Base-by-base conservation (phyloP, 2,797 vertebrate species). In the Hypotaenidia philippensis region DNA sequence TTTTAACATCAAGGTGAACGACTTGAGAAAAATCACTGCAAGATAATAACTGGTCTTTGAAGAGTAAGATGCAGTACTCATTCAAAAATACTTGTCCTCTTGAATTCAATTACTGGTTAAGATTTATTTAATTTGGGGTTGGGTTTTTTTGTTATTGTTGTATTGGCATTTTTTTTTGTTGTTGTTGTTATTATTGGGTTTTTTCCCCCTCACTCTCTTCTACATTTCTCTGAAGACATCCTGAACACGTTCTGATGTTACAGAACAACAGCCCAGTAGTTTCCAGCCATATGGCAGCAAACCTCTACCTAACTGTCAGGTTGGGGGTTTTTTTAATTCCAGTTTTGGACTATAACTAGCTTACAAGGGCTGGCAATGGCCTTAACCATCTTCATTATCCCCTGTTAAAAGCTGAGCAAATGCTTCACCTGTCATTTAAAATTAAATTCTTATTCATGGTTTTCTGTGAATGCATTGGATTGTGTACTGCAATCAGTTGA, bases 1-100 rank as follows among this genome's bases (percentile, higher is more conserved):
- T 41, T 41, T 93, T 87, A 83, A 84, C 47, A 80, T 89, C 52
- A 83, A 80, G 89, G 65, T 60, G 64, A 92, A 56, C 70, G 0
- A 32, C 56, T 84, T 60, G 82, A 89, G 71, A 92, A 95, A 68
- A 71, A 87, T 55, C 41, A 68, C 16, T 87, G 29, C 18, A 68
- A 85, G 76, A 75, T 72, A 78, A 88, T 79, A 65, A 59, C 61
- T 59, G 55, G 50, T 50, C 72, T 91, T 94, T 83, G 89, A 92
- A 81, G 64, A 85, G 57, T 32, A 49, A 90, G 59, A 88, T 53
- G 61, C n/a, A 66, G n/a, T 13, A 44, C 38, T 87, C 47, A 56
- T 68, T 66, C 78, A 63, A 83, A 86, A 89, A 57, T 45, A 50
- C 21, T 83, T 64, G 56, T 34, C 65, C 47, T 83, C 69, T 65